Percentiles rank a stretch among this genome's conserved stretches.
Conservation (phyloP, 2,888 invertebrate genomes). For the Lasioglossum malachurum region DNA sequence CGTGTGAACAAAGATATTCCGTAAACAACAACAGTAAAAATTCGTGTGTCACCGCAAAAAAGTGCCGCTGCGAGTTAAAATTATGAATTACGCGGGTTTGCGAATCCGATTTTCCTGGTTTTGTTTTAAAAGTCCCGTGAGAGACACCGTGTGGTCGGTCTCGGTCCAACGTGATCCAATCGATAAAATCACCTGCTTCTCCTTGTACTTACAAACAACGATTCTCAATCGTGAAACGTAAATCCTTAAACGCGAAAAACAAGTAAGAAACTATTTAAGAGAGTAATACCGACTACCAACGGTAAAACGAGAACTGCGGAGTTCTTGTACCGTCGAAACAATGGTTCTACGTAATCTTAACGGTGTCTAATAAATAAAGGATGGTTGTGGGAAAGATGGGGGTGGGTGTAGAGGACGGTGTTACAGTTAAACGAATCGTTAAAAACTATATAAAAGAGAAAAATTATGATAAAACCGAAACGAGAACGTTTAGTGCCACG, state of each 20-base stretch:
- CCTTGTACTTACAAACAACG: conserved; percentile 17
- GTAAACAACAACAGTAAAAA: conserved; percentile 58
- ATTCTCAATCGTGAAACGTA: not conserved
- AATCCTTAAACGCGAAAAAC: not conserved
- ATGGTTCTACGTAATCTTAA: conserved; percentile 13
- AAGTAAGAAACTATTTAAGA: conserved; percentile 9
- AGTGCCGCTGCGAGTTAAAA: not conserved
- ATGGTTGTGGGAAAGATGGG: not conserved
- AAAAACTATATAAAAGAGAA: conserved; percentile 19
- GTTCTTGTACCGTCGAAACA: conserved; percentile 14
- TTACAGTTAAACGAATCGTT: conserved; percentile 14
- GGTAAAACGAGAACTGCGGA: not conserved
- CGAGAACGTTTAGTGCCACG: conserved; percentile 47
- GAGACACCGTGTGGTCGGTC: conserved; percentile 9
- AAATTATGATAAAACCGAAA: conserved; percentile 22
- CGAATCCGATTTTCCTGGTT: conserved; percentile 28
- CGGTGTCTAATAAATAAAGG: conserved; percentile 47
- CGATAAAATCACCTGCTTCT: conserved; percentile 11
- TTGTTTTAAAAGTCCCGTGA: conserved; percentile 38
- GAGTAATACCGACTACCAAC: not conserved
- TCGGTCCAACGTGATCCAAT: conserved; percentile 8
- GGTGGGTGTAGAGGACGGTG: not conserved
- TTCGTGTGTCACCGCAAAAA: conserved; percentile 37
- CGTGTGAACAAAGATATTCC: conserved; percentile 49
- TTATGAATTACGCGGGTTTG: not conserved